Base-by-base conservation (phyloP, 2,113 vertebrate genomes). In the Neogale vison region DNA sequence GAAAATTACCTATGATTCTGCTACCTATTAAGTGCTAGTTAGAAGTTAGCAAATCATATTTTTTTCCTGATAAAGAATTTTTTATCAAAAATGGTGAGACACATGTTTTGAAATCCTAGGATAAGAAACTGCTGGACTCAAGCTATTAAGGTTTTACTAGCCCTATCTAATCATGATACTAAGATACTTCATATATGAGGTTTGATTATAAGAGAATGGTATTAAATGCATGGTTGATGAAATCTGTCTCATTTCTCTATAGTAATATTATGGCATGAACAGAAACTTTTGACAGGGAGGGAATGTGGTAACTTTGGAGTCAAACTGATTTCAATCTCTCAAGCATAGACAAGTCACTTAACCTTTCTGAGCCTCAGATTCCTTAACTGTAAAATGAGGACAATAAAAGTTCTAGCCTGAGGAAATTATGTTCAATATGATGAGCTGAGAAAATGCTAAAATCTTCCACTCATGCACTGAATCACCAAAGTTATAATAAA, bases 61-160 rank as follows among this genome's bases (percentile, higher is more conserved):
- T 80, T 76, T 96, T 94, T 93, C 47, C 83, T 72, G 45, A 20
- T 97, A 95, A 96, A 90, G 42, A 92, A 92, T 94, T 90, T 87
- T 13, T 94, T 95, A 88, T 83, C 7, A 77, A 79, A 95, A 95
- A 85, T 85, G n/a, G 85, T 59, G 84, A 82, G 80, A 71, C 90
- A 88, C 61, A 87, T 94, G 34, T 97, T 97, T 97, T 90, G 23
- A 90, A 97, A 96, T 97, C 61, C 81, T 77, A 92, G 63, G 57
- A 50, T 77, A 77, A 93, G 65, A 97, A 92, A 67, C 77, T 91
- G 36, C 52, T 91, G 42, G 72, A 77, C 65, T 95, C 36, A 92
- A 76, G 79, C 74, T 95, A 95, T 83, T 90, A 83, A 96, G 92
- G 67, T 96, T 97, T 97, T 90, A 96, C 86, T 96, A 96, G 87